Evolutionary conservation across 2,113 vertebrate species (phyloP).

Genomic region (Epinephelus lanceolatus): DNA sequence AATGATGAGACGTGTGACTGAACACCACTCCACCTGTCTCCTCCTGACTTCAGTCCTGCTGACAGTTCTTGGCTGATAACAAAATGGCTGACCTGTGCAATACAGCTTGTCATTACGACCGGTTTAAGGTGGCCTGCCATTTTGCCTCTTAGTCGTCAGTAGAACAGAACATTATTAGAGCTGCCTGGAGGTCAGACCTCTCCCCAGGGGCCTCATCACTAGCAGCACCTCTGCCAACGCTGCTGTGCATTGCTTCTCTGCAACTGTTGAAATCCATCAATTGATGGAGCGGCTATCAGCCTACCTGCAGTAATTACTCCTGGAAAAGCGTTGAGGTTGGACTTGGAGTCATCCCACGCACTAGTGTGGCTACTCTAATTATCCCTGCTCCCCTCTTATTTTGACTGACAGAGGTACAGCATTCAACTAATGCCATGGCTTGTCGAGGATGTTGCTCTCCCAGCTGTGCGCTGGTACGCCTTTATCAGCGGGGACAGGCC

Average conservation of each 20-base stretch:
- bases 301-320: conserved; percentile 75
- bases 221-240: conserved; percentile 62
- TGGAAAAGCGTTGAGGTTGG: conserved; percentile 57
- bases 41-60: conserved; percentile 31
- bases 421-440: conserved; percentile 55
- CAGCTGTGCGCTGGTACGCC: conserved; percentile 48
- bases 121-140: conserved; percentile 59
- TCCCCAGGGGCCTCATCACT: conserved; percentile 73
- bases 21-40: conserved; percentile 34
- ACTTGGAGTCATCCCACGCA: conserved; percentile 62
- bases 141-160: conserved; percentile 52
- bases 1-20: conserved; percentile 53
- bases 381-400: conserved; percentile 61
- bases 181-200: conserved; percentile 73
- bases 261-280: conserved; percentile 71
- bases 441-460: conserved; percentile 56
- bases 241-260: conserved; percentile 35
- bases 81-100: conserved; percentile 78
- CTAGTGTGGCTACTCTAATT: conserved; percentile 68
- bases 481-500: conserved; percentile 73
- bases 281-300: conserved; percentile 65
- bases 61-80: conserved; percentile 62
- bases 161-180: conserved; percentile 77
- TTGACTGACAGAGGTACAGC: conserved; percentile 73
- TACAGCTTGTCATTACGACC: conserved; percentile 66